A percentile compares a stretch with the other conserved stretches of the same genome.
phyloP scores from a whole-genome alignment of 2,797 vertebrate species.

The Brachyalestes nurse region DNA sequence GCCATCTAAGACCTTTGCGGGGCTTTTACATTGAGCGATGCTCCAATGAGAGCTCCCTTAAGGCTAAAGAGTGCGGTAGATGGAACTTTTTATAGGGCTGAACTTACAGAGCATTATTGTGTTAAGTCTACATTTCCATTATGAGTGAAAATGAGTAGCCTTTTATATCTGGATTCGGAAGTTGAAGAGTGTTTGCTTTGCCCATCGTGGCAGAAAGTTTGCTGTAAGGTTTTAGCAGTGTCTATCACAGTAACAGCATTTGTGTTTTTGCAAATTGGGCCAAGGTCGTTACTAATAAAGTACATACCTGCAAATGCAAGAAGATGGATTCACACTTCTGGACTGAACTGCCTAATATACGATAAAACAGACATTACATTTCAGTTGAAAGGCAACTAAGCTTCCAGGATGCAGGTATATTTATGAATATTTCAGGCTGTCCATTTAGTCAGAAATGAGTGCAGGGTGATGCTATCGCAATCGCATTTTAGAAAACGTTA shows the following conservation, averaged over 20 bases:
- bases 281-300: neutral
- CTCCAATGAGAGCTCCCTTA: constrained; percentile 40
- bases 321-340: neutral
- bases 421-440: neutral
- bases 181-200: neutral
- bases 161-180: constrained; percentile 35
- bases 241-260: neutral
- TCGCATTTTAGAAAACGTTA: neutral
- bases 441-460: neutral
- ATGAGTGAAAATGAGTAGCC: constrained; percentile 32
- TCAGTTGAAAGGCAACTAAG: neutral
- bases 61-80: constrained; percentile 16
- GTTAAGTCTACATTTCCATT: constrained; percentile 6
- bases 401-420: neutral
- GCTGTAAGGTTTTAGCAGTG: neutral
- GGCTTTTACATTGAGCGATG: constrained; percentile 19
- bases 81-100: constrained; percentile 40
- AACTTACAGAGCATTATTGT: constrained; percentile 30
- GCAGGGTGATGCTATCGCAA: neutral
- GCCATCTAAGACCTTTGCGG: constrained; percentile 38
- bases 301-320: neutral
- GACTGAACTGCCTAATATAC: neutral
- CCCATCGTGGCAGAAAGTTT: neutral
- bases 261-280: neutral
- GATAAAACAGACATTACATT: neutral